A percentile compares a stretch with the other conserved stretches of the same genome.
These are phyloP conservation scores for Unio pictorum DNA, from an alignment of 2,888 invertebrate genomes.

Conservation along the genomic window DNA sequence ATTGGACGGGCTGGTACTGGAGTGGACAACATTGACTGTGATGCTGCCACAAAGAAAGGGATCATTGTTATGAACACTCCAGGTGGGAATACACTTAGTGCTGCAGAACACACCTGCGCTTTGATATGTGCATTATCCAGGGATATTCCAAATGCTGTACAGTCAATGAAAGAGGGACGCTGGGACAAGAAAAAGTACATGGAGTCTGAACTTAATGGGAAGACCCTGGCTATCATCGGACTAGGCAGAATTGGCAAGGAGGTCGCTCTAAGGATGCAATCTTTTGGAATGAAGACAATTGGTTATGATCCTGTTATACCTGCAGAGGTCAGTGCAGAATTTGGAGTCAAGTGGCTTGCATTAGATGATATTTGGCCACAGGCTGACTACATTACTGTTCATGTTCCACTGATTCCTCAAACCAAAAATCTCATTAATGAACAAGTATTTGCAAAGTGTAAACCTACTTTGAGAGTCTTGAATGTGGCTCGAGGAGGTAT, in stretches of 20 bases:
- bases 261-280: constrained; percentile 93
- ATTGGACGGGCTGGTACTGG: constrained; percentile 98
- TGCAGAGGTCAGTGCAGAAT: constrained; percentile 82
- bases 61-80: constrained; percentile 90
- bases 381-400: constrained; percentile 97
- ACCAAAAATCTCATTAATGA: constrained; percentile 90
- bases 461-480: constrained; percentile 88
- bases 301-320: constrained; percentile 95
- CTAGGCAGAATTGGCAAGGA: constrained; percentile 96
- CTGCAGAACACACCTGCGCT: constrained; percentile 96
- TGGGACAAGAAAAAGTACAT: constrained; percentile 93
- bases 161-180: constrained; percentile 87
- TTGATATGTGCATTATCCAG: constrained; percentile 85
- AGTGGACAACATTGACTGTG: constrained; percentile 96
- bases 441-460: constrained; percentile 83
- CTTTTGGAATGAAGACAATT: constrained; percentile 97
- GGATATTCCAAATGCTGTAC: constrained; percentile 68
- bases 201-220: constrained; percentile 90
- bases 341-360: constrained; percentile 84
- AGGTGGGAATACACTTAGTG: constrained; percentile 96
- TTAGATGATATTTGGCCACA: constrained; percentile 91
- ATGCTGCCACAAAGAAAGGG: constrained; percentile 86
- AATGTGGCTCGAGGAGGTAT: constrained; percentile 98
- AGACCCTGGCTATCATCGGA: constrained; percentile 93
- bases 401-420: constrained; percentile 93